Evolutionary conservation across 1,140 invertebrate species (phyloP).

Genomic region (Drosophila ohnishii): DNA sequence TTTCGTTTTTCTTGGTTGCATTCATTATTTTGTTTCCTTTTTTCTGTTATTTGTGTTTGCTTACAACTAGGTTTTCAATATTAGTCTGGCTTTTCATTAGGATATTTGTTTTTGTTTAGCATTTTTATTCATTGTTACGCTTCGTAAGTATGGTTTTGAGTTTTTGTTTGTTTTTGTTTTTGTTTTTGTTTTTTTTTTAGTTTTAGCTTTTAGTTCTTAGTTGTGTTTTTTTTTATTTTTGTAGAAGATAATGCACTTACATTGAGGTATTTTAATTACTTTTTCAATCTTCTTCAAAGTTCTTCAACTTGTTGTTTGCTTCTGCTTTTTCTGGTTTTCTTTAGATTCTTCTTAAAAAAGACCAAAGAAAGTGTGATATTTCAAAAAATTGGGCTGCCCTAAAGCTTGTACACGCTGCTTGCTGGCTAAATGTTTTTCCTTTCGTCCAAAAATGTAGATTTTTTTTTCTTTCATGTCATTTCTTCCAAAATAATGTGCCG

Average conservation of each 20-base stretch:
- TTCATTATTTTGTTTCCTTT: slow-evolving; percentile 10
- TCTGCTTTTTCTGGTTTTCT: slow-evolving; percentile 29
- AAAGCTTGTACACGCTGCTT: slow-evolving; percentile 51
- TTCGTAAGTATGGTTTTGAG: slow-evolving; percentile 30
- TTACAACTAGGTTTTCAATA: slow-evolving; percentile 41
- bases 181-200: slow-evolving; percentile 31
- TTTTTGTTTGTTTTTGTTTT: slow-evolving; percentile 36
- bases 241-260: slow-evolving; percentile 81
- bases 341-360: slow-evolving; percentile 38
- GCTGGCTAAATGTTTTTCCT: slow-evolving; percentile 32
- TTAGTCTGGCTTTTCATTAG: slow-evolving; percentile 29
- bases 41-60: slow-evolving; percentile 22
- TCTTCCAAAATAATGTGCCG: slow-evolving; percentile 41
- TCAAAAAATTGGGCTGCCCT: slow-evolving; percentile 47
- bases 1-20: slow-evolving; percentile 6
- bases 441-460: slow-evolving; percentile 44
- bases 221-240: slow-evolving; percentile 48
- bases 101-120: slow-evolving; percentile 34
- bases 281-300: slow-evolving; percentile 76
- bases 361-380: slow-evolving; percentile 37
- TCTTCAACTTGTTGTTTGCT: slow-evolving; percentile 54
- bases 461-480: slow-evolving; percentile 14
- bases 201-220: slow-evolving; percentile 18
- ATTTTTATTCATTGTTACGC: slow-evolving; percentile 49
- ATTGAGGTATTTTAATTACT: slow-evolving; percentile 82